phyloP scores from a whole-genome alignment of 1,140 invertebrate genomes.

The Drosophila athabasca region DNA sequence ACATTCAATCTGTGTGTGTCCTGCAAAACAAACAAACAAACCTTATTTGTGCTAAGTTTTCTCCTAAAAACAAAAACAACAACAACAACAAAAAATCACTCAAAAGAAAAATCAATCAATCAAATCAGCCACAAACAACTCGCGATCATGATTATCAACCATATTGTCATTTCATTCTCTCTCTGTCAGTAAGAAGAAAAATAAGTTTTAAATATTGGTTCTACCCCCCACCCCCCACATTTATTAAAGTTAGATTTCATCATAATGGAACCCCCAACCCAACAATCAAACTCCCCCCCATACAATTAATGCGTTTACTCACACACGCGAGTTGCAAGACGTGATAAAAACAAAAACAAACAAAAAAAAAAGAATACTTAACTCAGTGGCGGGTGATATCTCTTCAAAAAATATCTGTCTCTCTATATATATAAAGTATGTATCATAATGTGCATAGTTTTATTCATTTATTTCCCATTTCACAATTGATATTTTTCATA shows the following conservation, averaged over 20 bases:
- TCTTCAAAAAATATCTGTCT: slow-evolving; percentile 21
- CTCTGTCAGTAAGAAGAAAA: slow-evolving; percentile 28
- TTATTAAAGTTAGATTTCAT: slow-evolving; percentile 77
- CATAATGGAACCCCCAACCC: slow-evolving; percentile 55
- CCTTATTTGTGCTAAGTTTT: slow-evolving; percentile 78
- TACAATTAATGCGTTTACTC: slow-evolving; percentile 66
- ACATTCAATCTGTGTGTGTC: slow-evolving; percentile 66
- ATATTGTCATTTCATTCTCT: slow-evolving; percentile 32
- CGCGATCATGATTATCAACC: not conserved
- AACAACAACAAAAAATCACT: slow-evolving; percentile 59
- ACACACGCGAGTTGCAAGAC: slow-evolving; percentile 58
- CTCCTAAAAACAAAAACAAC: slow-evolving; percentile 60
- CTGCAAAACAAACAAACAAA: slow-evolving; percentile 51
- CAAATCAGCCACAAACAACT: slow-evolving; percentile 2
- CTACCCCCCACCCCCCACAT: slow-evolving; percentile 51
- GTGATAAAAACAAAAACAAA: slow-evolving; percentile 45
- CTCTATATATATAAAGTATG: not conserved
- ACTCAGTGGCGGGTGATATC: slow-evolving; percentile 78
- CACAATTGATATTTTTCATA: too few species aligned
- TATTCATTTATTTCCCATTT: too few species aligned
- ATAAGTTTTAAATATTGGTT: not conserved
- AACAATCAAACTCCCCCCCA: not conserved
- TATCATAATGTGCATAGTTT: too few species aligned
- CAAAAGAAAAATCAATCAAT: slow-evolving; percentile 24
- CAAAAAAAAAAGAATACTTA: slow-evolving; percentile 58